Evolutionary conservation across 2,113 vertebrate genomes (phyloP), one percentile per base, ranked within the genome.

Genomic region (Spermophilus dauricus): DNA sequence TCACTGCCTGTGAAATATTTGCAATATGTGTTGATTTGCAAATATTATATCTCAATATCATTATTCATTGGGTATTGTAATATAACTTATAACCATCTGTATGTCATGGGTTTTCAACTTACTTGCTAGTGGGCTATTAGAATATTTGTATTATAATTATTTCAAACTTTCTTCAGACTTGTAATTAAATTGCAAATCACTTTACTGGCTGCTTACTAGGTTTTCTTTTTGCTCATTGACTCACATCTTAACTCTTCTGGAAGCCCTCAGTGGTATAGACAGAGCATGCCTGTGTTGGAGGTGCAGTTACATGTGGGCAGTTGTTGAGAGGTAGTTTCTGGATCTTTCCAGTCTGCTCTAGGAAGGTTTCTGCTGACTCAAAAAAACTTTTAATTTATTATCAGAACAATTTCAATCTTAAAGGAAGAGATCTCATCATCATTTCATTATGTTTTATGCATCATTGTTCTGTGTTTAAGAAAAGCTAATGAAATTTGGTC

Each of bases 231-330:
- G n/a, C 39, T 93, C 53, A 13, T 58, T n/a, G 63, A 37, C 39
- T 95, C 0, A 0, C 6, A 37, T 58, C 78, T 73, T 22, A 24
- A 28, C 9, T 51, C 20, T 67, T 63, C 39, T 1, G n/a, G 87
- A 75, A 56, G 10, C n/a, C 34, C 10, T 51, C 3, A 32, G 48
- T 34, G 14, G 63, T 67, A 17, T 1, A 5, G 51, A 56, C 28
- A 4, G 26, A 45, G 28, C 0, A 0, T 14, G 13, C 7, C 6
- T 8, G 24, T n/a, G 1, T 2, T 28, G 14, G 12, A 39, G 67
- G 26, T 8, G 0, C 30, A 45, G 30, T 24, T 3, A 3, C 18
- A 7, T 3, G 0, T 0, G 26, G 53, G 26, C 42, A 24, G 2
- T 5, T 20, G 34, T 2, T 42, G 24, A n/a, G 16, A 1, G 8